Base-by-base conservation (phyloP, 1,140 invertebrate genomes). In the Chelonus insularis region DNA sequence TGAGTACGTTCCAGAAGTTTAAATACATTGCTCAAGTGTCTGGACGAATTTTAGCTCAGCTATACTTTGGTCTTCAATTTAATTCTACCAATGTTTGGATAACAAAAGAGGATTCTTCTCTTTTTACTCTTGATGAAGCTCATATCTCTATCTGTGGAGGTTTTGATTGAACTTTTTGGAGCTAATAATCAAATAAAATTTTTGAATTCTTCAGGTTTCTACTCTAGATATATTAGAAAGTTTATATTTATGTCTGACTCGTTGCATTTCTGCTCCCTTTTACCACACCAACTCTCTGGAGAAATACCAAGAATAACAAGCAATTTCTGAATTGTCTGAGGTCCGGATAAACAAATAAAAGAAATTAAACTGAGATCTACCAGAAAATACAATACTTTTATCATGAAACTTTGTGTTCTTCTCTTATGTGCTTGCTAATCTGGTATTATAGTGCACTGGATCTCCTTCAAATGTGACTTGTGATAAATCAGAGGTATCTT, bases 291-390 rank as follows among this genome's bases (percentile, higher is more conserved):
- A 52, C 36, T 69, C 70, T 62, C 68, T 37, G 14, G 68, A 70
- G 68, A 70, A 72, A 72, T 70, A 70, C 64, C 29, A 43, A 59
- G 62, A 56, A 41, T 48, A 64, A 58, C 65, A 70, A 63, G 58
- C 67, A 70, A 69, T 70, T 63, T 60, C 43, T 47, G 60, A 64
- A 69, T 69, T 69, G 64, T 67, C 66, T 66, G 63, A 21, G 36
- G 29, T 47, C 39, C 51, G 32, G 50, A 51, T n/a, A 57, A 57
- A 54, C 61, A 66, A 68, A 67, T 50, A 56, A 64, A 61, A 61
- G 61, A 32, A 57, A 54, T 54, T 34, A 52, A 52, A 21, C 25
- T 12, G 4, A 12, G 16, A 20, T 36, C 25, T 29, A 29, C 25
- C 7, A 29, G 7, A 29, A 29, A 29, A 29, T 29, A 7, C n/a